Evolutionary conservation across 2,888 invertebrate species (phyloP), one percentile per base, ranked within the genome.

Genomic region (Lymantria monacha): DNA sequence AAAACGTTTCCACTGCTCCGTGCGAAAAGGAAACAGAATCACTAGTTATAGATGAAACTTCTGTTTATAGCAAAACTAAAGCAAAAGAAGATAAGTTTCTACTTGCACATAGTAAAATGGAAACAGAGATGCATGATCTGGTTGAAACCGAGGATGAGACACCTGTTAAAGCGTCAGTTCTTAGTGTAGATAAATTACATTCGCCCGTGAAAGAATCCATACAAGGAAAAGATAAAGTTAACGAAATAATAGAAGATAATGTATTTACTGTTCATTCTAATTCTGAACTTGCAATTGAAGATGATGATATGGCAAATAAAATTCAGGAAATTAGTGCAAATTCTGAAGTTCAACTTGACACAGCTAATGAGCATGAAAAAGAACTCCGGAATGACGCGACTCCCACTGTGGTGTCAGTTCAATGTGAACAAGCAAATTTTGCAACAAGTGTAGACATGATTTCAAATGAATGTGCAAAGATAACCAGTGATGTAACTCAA

Each of bases 271-370:
- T 30, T n/a, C 11, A 37, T 11, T 22, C 9, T 40, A 42, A 30
- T 11, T 30, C 31, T 38, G 48, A 14, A n/a, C 1, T 10, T 30
- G 0, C 8, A 13, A 30, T 41, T 22, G 44, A 49, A 9, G 13
- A 44, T n/a, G 41, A 37, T 5, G 11, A 40, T 31, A 13, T 49
- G 30, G 5, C 42, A 38, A 49, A 53, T 30, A 44, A 53, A 46
- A 36, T 3, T 0, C 2, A 11, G n/a, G n/a, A 44, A 14, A 12
- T 11, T 14, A 30, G 7, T 47, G 30, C n/a, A 7, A n/a, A 7
- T 14, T 30, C 13, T 1, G 46, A 42, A 10, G 44, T 31, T n/a
- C 0, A n/a, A 41, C n/a, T 11, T 9, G 36, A 30, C n/a, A 12
- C 15, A 48, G 38, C 31, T 41, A 9, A 38, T n/a, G 40, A 48